Percentiles rank a stretch among this genome's conserved stretches.
phyloP scores from a whole-genome alignment of 2,888 invertebrate species.

The Mimumesa dahlbomi region DNA sequence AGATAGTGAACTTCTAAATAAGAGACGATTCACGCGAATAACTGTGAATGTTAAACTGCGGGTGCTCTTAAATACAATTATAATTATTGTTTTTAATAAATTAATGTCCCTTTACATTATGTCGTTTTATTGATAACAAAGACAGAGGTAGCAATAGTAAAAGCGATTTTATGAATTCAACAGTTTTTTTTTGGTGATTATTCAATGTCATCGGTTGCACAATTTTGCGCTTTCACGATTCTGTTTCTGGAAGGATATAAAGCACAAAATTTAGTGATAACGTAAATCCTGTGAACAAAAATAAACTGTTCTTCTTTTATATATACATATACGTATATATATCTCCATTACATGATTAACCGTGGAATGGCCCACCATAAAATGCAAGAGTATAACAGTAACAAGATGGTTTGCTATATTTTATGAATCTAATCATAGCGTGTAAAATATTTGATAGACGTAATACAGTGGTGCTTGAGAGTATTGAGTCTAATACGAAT shows the following conservation, averaged over 20 bases:
- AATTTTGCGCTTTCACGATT: conserved; percentile 5
- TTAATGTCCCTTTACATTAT: conserved; percentile 25
- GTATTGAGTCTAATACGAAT: background rate
- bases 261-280: conserved; percentile 3
- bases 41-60: conserved; percentile 21
- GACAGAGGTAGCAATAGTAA: background rate
- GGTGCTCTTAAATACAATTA: conserved; percentile 28
- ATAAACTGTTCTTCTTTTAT: conserved; percentile 12
- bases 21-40: conserved; percentile 4
- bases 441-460: conserved; percentile 11
- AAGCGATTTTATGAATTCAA: no score
- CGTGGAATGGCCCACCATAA: conserved; percentile 4
- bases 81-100: conserved; percentile 57
- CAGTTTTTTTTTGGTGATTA: no score
- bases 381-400: background rate
- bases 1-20: conserved; percentile 12
- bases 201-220: background rate
- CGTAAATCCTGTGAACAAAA: conserved; percentile 6
- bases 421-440: background rate
- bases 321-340: no score
- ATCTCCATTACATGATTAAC: conserved; percentile 3
- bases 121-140: background rate
- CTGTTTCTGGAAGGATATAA: conserved; percentile 2
- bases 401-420: background rate
- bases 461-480: conserved; percentile 6